Conservation (phyloP, 2,113 vertebrate species). For the Ibidorhyncha struthersii region DNA sequence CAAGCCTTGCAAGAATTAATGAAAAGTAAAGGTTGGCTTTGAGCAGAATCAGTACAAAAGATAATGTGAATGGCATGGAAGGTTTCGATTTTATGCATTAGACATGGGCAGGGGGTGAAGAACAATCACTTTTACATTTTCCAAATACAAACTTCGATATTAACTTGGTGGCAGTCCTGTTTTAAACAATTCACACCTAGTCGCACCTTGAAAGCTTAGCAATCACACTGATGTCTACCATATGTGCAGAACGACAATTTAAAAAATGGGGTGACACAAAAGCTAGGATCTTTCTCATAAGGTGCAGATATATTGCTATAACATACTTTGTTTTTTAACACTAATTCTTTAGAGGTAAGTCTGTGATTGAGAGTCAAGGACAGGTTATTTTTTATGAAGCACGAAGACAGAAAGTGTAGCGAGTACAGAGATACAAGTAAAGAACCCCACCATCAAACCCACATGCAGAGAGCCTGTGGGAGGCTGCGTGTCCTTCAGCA, state of each 20-base stretch:
- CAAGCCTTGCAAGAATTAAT: conserved; percentile 59
- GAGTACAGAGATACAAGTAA: background rate
- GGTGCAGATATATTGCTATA: background rate
- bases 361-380: background rate
- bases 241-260: conserved; percentile 63
- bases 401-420: background rate
- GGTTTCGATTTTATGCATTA: conserved; percentile 65
- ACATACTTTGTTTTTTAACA: background rate
- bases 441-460: background rate
- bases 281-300: conserved; percentile 10
- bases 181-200: conserved; percentile 69
- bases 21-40: conserved; percentile 55
- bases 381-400: background rate
- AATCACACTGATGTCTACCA: conserved; percentile 68
- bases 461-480: accelerated
- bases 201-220: conserved; percentile 58
- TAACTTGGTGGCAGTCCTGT: conserved; percentile 59
- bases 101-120: conserved; percentile 36
- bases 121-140: conserved; percentile 66
- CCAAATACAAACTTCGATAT: conserved; percentile 37
- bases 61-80: background rate
- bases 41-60: conserved; percentile 25
- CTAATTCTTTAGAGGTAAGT: background rate
- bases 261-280: conserved; percentile 54
- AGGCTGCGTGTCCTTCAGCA: background rate